phyloP scores from a whole-genome alignment of 2,888 invertebrate genomes.

The Ornithoptera priamus region DNA sequence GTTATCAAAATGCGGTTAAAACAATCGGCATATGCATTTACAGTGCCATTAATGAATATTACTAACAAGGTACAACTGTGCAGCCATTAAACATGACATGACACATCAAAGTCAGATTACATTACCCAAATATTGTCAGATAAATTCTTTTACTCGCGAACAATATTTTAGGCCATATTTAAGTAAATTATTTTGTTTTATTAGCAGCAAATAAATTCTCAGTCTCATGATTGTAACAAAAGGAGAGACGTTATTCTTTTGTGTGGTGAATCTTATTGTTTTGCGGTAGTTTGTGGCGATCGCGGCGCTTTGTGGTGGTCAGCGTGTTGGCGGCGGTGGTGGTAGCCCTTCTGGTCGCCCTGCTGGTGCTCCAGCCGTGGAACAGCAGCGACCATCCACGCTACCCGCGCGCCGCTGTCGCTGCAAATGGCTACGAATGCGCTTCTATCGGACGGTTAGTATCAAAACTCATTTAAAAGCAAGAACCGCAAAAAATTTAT shows the following conservation, averaged over 20 bases:
- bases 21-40: background rate
- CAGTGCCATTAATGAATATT: background rate
- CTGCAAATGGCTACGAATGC: conserved; percentile 87
- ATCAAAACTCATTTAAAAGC: background rate
- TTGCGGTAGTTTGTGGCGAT: conserved; percentile 43
- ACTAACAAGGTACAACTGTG: conserved; percentile 12
- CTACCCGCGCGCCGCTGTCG: conserved; percentile 81
- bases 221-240: conserved; percentile 18
- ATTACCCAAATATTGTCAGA: conserved; percentile 14
- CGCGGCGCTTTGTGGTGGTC: conserved; percentile 55
- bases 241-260: conserved; percentile 6
- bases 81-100: conserved; percentile 21
- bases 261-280: conserved; percentile 19
- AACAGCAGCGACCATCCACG: conserved; percentile 56
- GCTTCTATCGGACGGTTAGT: conserved; percentile 84
- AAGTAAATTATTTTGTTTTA: conserved; percentile 18
- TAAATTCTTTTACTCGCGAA: conserved; percentile 14
- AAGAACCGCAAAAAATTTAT: too few species aligned
- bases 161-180: conserved; percentile 18
- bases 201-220: conserved; percentile 7
- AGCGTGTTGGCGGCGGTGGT: conserved; percentile 67
- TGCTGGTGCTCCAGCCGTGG: conserved; percentile 72
- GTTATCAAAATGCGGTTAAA: too few species aligned
- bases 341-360: conserved; percentile 65
- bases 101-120: background rate